These are phyloP conservation scores for Silvanus unidentatus DNA, from an alignment of 2,888 invertebrate species.

Conservation along the genomic window DNA sequence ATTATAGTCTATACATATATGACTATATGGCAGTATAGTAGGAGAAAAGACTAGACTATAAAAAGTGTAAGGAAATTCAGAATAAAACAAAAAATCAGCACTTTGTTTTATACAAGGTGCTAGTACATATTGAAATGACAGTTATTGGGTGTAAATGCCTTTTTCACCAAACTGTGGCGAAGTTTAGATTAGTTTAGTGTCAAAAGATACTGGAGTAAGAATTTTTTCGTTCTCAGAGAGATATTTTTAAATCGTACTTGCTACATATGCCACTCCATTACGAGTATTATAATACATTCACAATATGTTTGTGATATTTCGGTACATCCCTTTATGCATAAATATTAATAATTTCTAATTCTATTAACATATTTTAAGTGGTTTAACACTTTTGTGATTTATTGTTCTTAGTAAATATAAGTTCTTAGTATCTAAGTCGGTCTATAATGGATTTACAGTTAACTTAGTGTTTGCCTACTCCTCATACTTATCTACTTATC, in stretches of 20 bases:
- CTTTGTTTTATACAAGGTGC: constrained; percentile 14
- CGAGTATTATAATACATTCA: too few relatives aligned
- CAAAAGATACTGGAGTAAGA: constrained; percentile 6
- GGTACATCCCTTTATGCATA: too few relatives aligned
- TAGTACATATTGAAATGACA: constrained; percentile 18
- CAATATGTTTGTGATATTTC: too few relatives aligned
- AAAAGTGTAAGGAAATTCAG: background rate
- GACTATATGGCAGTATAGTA: too few relatives aligned
- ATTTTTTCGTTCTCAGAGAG: too few relatives aligned
- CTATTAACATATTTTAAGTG: too few relatives aligned
- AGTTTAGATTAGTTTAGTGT: constrained; percentile 19
- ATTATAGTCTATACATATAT: too few relatives aligned
- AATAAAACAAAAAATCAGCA: constrained; percentile 10
- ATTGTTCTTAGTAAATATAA: constrained; percentile 4
- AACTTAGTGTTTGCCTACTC: constrained; percentile 17
- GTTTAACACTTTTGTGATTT: constrained; percentile 1
- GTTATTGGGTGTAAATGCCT: constrained; percentile 17
- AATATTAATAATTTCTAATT: too few relatives aligned
- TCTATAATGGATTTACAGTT: constrained; percentile 19
- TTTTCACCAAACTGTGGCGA: constrained; percentile 3
- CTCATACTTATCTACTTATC: constrained; percentile 20
- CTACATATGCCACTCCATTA: too few relatives aligned
- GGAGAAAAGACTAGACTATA: background rate
- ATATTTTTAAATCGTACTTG: too few relatives aligned
- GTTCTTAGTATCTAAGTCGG: constrained; percentile 7